These are phyloP conservation scores for Prionailurus bengalensis DNA, from an alignment of 2,113 vertebrate genomes.

Conservation along the genomic window DNA sequence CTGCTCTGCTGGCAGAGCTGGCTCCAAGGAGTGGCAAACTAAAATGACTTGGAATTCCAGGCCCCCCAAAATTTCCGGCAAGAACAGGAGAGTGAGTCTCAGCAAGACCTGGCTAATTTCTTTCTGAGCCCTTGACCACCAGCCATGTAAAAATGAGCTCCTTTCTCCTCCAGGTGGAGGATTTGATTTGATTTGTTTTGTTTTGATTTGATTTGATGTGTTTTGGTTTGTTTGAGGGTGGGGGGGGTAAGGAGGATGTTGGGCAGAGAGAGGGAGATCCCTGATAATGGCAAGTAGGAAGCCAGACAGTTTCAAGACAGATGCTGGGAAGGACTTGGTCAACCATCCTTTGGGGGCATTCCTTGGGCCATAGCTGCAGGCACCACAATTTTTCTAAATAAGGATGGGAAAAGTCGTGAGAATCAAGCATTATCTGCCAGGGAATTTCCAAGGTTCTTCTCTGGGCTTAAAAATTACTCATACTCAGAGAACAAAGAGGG, in stretches of 20 bases:
- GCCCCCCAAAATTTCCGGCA: neutral
- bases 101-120: neutral
- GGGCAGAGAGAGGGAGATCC: conserved; percentile 45
- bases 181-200: neutral
- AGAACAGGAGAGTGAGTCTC: neutral
- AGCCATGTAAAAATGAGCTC: neutral
- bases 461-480: conserved; percentile 62
- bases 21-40: neutral
- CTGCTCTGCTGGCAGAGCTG: neutral
- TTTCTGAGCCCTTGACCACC: neutral
- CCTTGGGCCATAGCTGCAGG: conserved; percentile 21
- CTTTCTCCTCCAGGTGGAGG: conserved; percentile 1
- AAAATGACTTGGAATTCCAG: neutral
- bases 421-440: conserved; percentile 65
- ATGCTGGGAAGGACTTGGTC: conserved; percentile 54
- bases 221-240: neutral
- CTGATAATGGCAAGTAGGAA: conserved; percentile 20
- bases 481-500: conserved; percentile 60
- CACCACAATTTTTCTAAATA: conserved; percentile 73
- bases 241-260: neutral
- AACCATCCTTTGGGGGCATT: conserved; percentile 26
- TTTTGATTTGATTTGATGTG: neutral
- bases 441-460: conserved; percentile 72
- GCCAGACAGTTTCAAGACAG: neutral
- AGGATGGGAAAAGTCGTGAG: conserved; percentile 60